Evolutionary conservation across 2,888 invertebrate genomes (phyloP).

Genomic region (Oscheius sp.): DNA sequence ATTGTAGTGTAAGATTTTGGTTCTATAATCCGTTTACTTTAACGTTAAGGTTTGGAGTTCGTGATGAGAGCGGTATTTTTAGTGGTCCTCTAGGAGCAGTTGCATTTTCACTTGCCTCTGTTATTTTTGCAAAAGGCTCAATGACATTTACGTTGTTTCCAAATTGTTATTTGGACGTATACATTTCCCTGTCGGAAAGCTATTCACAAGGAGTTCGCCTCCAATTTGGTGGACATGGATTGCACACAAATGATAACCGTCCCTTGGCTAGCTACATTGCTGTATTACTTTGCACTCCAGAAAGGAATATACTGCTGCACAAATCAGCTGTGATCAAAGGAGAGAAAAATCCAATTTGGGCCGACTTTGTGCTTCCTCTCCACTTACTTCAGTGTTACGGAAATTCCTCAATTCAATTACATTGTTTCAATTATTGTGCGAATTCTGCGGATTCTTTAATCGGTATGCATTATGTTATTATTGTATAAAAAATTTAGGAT

Average conservation of each 20-base stretch:
- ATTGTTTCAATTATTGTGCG: constrained; percentile 60
- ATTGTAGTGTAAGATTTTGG: constrained; percentile 40
- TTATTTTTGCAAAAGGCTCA: not conserved
- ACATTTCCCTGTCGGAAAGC: constrained; percentile 41
- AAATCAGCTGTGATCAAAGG: constrained; percentile 41
- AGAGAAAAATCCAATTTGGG: constrained; percentile 48
- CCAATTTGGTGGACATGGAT: constrained; percentile 51
- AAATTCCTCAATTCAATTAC: constrained; percentile 50
- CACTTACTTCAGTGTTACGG: constrained; percentile 38
- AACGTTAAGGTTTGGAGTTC: constrained; percentile 26
- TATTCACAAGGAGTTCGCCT: constrained; percentile 47
- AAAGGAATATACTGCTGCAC: constrained; percentile 39
- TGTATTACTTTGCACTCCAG: constrained; percentile 39
- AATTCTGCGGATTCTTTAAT: constrained; percentile 59
- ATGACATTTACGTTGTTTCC: constrained; percentile 14
- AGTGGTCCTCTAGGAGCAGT: constrained; percentile 11
- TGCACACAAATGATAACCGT: constrained; percentile 46
- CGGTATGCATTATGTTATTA: constrained; percentile 36
- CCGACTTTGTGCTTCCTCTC: constrained; percentile 59
- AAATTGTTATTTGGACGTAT: constrained; percentile 38
- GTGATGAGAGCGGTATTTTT: constrained; percentile 23
- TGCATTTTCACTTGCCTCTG: constrained; percentile 12
- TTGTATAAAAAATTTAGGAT: constrained; percentile 24
- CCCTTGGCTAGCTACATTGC: constrained; percentile 58
- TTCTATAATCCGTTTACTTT: not conserved